Base-by-base conservation (phyloP, 2,797 vertebrate genomes). In the Gephyroberyx darwinii region DNA sequence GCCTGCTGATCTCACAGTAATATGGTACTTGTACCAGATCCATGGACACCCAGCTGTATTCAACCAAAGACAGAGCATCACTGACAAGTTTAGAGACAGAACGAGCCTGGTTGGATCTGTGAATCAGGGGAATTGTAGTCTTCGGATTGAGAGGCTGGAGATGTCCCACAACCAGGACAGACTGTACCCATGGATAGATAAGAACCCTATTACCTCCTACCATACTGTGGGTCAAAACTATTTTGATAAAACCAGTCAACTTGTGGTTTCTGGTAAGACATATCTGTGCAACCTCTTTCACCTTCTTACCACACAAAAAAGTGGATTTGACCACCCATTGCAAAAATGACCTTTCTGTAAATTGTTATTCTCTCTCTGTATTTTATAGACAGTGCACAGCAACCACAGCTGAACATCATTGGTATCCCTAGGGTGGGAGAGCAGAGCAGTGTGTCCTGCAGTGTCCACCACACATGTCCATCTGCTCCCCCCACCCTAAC, bases 181-280 rank as follows among this genome's bases (percentile, higher is more conserved):
- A 78, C 39, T 93, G 39, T 92, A 86, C 51, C 85, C 89, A 1
- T 91, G 90, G 91, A 35, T 93, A 22, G 90, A 93, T 65, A 53
- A 63, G 22, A 81, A 86, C 30, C n/a, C 80, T 13, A 75, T 92
- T 50, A 26, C 75, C 20, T 77, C 57, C 55, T 89, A 53, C 70
- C 72, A 85, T 41, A 72, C 20, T 4, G 0, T 0, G 6, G 82
- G 26, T 5, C 17, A 70, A 17, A 33, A 31, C 0, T 78, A 84
- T 54, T 41, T 61, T 10, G 86, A 89, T 8, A 77, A 84, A 65
- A 87, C 81, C 0, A 72, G 80, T 58, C 56, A 85, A 45, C 64
- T 90, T 22, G 13, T 75, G 35, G 79, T 90, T 69, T 75, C 16
- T 54, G 78, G 88, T 84, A 43, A 69, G 65, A 60, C 10, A 41